phyloP scores from a whole-genome alignment of 2,888 invertebrate species.

The Apamea sordens region DNA sequence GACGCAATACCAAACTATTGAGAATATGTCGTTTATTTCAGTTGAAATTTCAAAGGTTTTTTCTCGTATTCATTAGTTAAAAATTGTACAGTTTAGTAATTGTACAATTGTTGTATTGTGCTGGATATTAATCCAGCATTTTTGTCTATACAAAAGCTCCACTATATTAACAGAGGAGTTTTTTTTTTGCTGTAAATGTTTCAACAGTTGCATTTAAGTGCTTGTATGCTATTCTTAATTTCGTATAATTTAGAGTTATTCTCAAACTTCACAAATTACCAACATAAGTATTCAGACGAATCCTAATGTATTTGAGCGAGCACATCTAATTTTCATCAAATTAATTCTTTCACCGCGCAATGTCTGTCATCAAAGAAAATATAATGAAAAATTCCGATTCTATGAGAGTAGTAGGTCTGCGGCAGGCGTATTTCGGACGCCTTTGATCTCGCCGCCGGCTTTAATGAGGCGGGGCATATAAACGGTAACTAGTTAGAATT shows the following conservation, averaged over 20 bases:
- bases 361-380: conserved; percentile 62
- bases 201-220: conserved; percentile 30
- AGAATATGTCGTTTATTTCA: conserved; percentile 4
- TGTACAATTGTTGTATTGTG: too few species aligned
- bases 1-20: conserved; percentile 40
- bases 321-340: conserved; percentile 59
- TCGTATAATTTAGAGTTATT: conserved; percentile 34
- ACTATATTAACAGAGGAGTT: not conserved
- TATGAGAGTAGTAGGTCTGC: conserved; percentile 79
- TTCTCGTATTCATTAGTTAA: conserved; percentile 10
- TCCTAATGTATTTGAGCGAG: conserved; percentile 42
- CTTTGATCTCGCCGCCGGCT: conserved; percentile 91
- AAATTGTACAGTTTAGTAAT: not conserved
- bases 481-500: conserved; percentile 87
- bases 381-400: conserved; percentile 71
- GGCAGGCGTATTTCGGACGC: conserved; percentile 89
- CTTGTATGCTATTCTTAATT: conserved; percentile 16
- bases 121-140: not conserved
- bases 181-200: not conserved
- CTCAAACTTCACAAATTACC: conserved; percentile 44
- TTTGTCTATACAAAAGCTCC: too few species aligned
- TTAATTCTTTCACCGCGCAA: conserved; percentile 62
- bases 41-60: not conserved
- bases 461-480: conserved; percentile 87
- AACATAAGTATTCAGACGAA: conserved; percentile 32